Evolutionary conservation across 2,797 vertebrate genomes (phyloP).

Genomic region (Hipposideros larvatus): DNA sequence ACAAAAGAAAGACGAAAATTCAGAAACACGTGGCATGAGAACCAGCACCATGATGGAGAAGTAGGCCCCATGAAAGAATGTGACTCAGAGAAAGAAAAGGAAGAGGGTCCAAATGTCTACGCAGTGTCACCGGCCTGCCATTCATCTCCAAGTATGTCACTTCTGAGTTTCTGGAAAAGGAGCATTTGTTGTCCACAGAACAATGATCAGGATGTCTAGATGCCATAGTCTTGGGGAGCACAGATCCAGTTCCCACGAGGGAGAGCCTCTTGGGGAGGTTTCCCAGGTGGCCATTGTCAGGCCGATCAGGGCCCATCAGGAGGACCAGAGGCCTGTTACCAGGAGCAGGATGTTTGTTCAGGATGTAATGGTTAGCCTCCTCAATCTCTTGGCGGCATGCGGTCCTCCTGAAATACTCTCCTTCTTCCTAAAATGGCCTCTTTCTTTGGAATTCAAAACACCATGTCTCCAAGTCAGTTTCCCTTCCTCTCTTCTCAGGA

Average conservation of each 20-base stretch:
- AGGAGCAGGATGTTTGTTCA: background rate
- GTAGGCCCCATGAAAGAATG: background rate
- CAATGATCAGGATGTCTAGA: background rate
- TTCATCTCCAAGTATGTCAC: background rate
- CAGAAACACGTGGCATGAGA: background rate
- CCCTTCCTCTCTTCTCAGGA: background rate
- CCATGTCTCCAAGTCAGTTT: background rate
- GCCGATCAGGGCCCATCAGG: rapidly evolving
- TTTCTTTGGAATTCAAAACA: background rate
- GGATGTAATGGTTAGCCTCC: too few relatives aligned
- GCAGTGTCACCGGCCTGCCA: background rate
- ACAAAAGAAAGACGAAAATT: background rate
- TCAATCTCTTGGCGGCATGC: background rate
- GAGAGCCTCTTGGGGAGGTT: background rate
- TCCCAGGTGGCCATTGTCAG: background rate
- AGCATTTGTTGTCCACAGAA: background rate
- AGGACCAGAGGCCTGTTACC: background rate
- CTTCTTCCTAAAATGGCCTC: background rate
- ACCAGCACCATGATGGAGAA: background rate
- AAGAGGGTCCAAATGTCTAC: background rate
- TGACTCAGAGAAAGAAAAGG: background rate
- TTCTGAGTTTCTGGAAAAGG: background rate
- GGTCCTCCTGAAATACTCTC: background rate
- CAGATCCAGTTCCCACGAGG: background rate
- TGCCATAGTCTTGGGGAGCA: background rate